phyloP scores from a whole-genome alignment of 1,140 invertebrate genomes.

The Diachasma alloeum region DNA sequence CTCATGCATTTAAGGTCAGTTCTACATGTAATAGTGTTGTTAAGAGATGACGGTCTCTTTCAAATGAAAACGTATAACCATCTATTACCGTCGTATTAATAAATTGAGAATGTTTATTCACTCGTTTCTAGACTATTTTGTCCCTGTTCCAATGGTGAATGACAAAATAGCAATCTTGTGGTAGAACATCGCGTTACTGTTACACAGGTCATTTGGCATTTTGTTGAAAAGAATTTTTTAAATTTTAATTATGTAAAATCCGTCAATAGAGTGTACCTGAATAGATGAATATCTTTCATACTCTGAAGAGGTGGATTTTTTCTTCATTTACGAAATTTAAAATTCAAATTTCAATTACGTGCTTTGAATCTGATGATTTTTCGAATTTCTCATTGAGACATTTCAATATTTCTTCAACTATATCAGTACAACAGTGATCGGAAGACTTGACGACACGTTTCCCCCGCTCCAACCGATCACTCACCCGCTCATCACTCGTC shows the following conservation, averaged over 20 bases:
- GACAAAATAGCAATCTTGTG: not conserved
- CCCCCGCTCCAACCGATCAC: too few relatives aligned
- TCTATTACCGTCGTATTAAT: constrained; percentile 6
- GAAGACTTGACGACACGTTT: too few relatives aligned
- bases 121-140: not conserved
- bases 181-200: not conserved
- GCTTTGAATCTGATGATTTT: not conserved
- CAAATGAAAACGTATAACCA: not conserved
- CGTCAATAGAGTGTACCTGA: not conserved
- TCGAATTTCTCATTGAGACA: not conserved
- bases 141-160: not conserved
- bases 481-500: too few relatives aligned
- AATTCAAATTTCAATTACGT: not conserved
- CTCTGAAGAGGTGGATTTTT: not conserved
- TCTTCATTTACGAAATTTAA: not conserved
- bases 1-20: constrained; percentile 3
- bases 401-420: not conserved
- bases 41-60: not conserved
- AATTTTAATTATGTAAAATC: not conserved
- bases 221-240: not conserved
- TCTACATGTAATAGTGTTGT: constrained; percentile 3
- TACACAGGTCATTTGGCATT: not conserved
- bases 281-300: not conserved
- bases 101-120: not conserved
- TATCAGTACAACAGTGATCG: too few relatives aligned